Percentiles rank a stretch among this genome's conserved stretches.
Evolutionary conservation across 2,888 invertebrate species (phyloP).

Genomic region (Meiosimyza platycephala): DNA sequence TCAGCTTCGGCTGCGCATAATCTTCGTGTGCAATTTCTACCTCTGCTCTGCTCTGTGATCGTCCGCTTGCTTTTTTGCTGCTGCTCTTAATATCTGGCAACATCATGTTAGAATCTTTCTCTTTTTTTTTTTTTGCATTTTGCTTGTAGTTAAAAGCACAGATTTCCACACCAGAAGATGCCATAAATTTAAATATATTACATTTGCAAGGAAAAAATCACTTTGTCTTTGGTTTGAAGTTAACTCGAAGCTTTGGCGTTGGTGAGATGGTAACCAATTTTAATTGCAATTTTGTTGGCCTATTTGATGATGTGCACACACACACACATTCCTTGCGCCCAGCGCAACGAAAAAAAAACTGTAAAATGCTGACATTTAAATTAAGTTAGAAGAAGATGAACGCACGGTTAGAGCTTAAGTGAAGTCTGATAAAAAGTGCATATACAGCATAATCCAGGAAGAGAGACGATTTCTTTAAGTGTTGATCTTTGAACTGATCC

Average conservation of each 20-base stretch:
- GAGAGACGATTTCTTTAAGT: background rate
- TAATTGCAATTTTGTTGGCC: slow-evolving; percentile 44
- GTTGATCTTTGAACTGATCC: slow-evolving; percentile 11
- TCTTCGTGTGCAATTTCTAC: slow-evolving; percentile 43
- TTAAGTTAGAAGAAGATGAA: slow-evolving; percentile 34
- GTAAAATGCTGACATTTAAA: slow-evolving; percentile 44
- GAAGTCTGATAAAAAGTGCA: background rate
- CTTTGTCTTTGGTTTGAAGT: background rate
- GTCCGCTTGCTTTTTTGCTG: slow-evolving; percentile 31
- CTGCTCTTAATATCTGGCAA: slow-evolving; percentile 50
- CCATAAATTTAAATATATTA: slow-evolving; percentile 51
- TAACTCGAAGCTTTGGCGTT: slow-evolving; percentile 41
- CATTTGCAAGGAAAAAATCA: background rate
- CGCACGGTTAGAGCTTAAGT: background rate
- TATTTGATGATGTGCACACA: background rate
- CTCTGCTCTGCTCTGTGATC: slow-evolving; percentile 2
- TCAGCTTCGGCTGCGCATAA: slow-evolving; percentile 46
- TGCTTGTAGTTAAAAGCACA: background rate
- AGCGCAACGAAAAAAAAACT: slow-evolving; percentile 26
- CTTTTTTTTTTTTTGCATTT: background rate
- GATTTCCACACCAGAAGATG: slow-evolving; percentile 51
- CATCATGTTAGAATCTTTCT: slow-evolving; percentile 42
- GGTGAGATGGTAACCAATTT: slow-evolving; percentile 41
- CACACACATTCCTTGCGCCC: slow-evolving; percentile 27
- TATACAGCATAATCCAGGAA: background rate